Percentiles rank a stretch among this genome's conserved stretches.
These are phyloP conservation scores for Dasypogon diadema DNA, from an alignment of 2,888 invertebrate genomes.

Conservation along the genomic window DNA sequence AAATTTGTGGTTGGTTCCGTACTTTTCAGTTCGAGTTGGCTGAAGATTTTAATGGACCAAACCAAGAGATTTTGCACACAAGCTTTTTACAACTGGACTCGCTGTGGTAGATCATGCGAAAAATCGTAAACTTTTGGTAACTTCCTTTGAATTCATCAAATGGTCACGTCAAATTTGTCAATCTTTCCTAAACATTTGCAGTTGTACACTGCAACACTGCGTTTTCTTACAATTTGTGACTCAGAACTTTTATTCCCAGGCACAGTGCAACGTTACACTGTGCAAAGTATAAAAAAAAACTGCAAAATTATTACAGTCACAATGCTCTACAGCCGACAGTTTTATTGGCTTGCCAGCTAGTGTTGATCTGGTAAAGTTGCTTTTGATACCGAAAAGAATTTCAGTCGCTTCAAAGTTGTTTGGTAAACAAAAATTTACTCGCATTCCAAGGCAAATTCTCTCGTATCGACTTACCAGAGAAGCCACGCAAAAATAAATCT, in stretches of 20 bases:
- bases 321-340: background rate
- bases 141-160: background rate
- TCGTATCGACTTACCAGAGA: background rate
- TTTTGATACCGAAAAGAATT: background rate
- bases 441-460: background rate
- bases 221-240: background rate
- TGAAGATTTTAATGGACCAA: background rate
- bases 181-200: background rate
- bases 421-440: conserved; percentile 23
- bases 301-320: background rate
- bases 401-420: conserved; percentile 10
- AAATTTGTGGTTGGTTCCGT: background rate
- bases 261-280: background rate
- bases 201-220: too few relatives aligned
- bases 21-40: background rate
- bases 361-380: background rate
- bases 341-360: background rate
- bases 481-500: background rate
- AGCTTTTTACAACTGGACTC: background rate
- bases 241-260: background rate
- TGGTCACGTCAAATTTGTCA: background rate
- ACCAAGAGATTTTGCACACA: background rate
- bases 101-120: background rate
- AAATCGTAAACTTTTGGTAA: background rate
- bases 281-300: background rate